Base-by-base conservation (phyloP, 1,140 invertebrate species). In the Wiebesia pumilae region DNA sequence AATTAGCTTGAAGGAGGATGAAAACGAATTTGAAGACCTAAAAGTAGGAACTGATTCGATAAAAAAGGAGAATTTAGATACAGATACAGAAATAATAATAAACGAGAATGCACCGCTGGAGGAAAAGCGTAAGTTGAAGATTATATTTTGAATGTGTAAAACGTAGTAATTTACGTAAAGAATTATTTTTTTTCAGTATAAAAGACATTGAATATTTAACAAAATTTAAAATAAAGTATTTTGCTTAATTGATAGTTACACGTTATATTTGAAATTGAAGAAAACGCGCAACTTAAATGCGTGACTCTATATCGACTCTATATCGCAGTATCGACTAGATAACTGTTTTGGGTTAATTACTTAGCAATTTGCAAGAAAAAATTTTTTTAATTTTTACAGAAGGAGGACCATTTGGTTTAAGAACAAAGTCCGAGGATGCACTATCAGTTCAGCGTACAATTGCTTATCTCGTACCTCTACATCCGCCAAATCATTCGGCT, bases 401-500 rank as follows among this genome's bases (percentile, higher is more conserved):
- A 47, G 78, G 77, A 14, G 88, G 88, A n/a, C 88, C 90, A 3
- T 90, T 87, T n/a, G 89, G 90, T 21, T 89, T 88, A 83, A 88
- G 51, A 82, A 91, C 90, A 0, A 86, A 87, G 38, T 91, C 90
- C 0, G 90, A 91, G 75, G 84, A 90, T 38, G 73, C 83, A 16
- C 79, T 91, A 9, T 88, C 90, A 35, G 51, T 84, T 3, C 88
- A 90, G 21, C 90, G 90, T 27, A 93, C 90, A 33, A 75, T 92
- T 7, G 81, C 86, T 1, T 90, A 92, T 51, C 87, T 92, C 0
- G 86, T 73, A 1, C 89, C 91, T 35, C 90, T 88, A 3, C 83
- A 86, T 24, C 87, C 89, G 47, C 89, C 89, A 27, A 83, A 89
- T 24, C 83, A 88, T 75, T 90, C 89, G 14, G 33, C 89, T 24